Base-by-base conservation (phyloP, 2,113 vertebrate species). In the Galbula dea region DNA sequence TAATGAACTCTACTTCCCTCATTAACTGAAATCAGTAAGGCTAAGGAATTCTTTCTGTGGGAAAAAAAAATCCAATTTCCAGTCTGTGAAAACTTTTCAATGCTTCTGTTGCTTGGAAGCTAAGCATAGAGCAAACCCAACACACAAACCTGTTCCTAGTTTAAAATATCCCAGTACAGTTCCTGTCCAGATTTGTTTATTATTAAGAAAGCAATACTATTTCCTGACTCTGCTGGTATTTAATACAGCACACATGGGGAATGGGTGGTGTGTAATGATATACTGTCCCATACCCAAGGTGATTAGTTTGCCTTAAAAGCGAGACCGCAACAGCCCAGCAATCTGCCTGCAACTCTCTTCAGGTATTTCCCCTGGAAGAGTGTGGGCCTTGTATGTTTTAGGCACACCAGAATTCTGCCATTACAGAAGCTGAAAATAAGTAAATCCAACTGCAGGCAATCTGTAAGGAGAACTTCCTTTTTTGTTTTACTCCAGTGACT, bases 151-250 rank as follows among this genome's bases (percentile, higher is more conserved):
- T 26, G 82, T n/a, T 94, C 96, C 97, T 92, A 94, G 97, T 91
- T 96, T 94, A 90, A 96, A 95, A 88, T 59, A 92, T 94, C 83
- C 94, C 10, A 19, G 83, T 83, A 94, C 83, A 84, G 79, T 90
- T 89, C 88, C 92, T 85, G 94, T 78, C 86, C 89, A 74, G 96
- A 92, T 74, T 76, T 91, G 86, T 93, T 97, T 96, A 97, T 96
- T 96, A 96, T 93, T 95, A 96, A 96, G 88, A 91, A 96, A 89
- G 91, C 90, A 96, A 95, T 94, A 94, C 94, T 92, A 88, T 94
- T 93, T 66, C 85, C 81, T 39, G 92, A 83, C 77, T 94, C 74
- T 29, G 30, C 54, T 79, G 67, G 71, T 59, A 82, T 91, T 85
- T 66, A 88, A 89, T 78, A 74, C 11, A 45, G 71, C 2, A 7